These are phyloP conservation scores for Caenorhabditis panamensis DNA, from an alignment of 2,888 invertebrate genomes.

Conservation along the genomic window DNA sequence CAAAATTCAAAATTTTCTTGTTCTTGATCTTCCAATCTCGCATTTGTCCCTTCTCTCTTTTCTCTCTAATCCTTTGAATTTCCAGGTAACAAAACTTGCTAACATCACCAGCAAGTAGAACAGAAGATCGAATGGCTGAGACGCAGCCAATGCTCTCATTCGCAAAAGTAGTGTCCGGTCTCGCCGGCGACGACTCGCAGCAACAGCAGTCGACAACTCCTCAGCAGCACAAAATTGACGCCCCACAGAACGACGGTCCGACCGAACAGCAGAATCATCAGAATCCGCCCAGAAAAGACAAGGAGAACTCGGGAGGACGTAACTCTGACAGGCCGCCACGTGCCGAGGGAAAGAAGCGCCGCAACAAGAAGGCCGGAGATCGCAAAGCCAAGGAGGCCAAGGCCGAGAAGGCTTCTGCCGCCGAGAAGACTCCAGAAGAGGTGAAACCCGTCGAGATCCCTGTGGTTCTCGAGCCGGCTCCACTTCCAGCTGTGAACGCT, in stretches of 20 bases:
- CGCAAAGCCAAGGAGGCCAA: slow-evolving; percentile 46
- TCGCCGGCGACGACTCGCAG: slow-evolving; percentile 37
- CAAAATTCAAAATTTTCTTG: too few relatives aligned
- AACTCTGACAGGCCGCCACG: slow-evolving; percentile 33
- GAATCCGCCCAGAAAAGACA: slow-evolving; percentile 17
- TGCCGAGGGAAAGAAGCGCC: slow-evolving; percentile 36
- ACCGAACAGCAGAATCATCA: slow-evolving; percentile 27
- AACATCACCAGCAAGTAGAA: slow-evolving; percentile 61
- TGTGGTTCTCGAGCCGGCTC: slow-evolving; percentile 72
- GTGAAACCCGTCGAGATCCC: slow-evolving; percentile 60
- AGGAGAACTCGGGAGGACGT: slow-evolving; percentile 32
- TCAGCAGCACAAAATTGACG: slow-evolving; percentile 4
- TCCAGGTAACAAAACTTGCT: slow-evolving; percentile 60
- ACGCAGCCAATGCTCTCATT: slow-evolving; percentile 76
- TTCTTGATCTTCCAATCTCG: too few relatives aligned
- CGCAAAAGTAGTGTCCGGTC: slow-evolving; percentile 74
- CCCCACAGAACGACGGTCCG: slow-evolving; percentile 23
- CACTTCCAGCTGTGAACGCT: slow-evolving; percentile 71
- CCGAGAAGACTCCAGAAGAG: slow-evolving; percentile 46
- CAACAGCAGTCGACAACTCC: too few relatives aligned
- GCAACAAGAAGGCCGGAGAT: slow-evolving; percentile 36
- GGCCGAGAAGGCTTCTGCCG: slow-evolving; percentile 45
- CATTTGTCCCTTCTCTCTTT: too few relatives aligned
- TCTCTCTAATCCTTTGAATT: neutral
- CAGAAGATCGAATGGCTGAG: slow-evolving; percentile 70